Conservation (phyloP, 1,140 invertebrate species). For the Apocrypta bakeri region DNA sequence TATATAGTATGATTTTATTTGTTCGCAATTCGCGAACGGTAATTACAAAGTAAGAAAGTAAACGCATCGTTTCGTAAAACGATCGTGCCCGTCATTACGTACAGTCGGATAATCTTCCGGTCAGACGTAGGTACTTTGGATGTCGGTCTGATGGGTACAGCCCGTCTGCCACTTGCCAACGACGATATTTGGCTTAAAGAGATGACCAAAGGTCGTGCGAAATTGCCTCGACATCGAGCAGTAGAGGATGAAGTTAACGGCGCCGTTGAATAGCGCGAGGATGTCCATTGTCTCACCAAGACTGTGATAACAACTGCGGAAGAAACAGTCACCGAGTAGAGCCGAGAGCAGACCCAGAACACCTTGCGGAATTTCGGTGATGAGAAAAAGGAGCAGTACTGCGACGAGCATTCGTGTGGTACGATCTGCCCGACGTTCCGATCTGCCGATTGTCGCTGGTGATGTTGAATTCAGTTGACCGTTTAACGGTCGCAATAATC, state of each 20-base stretch:
- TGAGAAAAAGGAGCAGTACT: slow-evolving; percentile 87
- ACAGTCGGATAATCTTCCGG: too few species aligned
- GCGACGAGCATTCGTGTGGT: slow-evolving; percentile 94
- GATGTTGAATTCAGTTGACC: background rate
- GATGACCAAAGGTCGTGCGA: slow-evolving; percentile 86
- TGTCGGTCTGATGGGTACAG: slow-evolving; percentile 72
- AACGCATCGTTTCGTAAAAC: too few species aligned
- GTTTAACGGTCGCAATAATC: slow-evolving; percentile 4
- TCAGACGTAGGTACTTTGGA: slow-evolving; percentile 77
- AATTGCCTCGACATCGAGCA: slow-evolving; percentile 96
- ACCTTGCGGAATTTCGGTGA: slow-evolving; percentile 91
- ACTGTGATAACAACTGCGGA: slow-evolving; percentile 82
- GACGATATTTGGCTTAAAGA: slow-evolving; percentile 76
- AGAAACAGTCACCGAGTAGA: slow-evolving; percentile 83
- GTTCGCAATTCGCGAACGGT: too few species aligned
- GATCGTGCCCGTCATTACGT: too few species aligned
- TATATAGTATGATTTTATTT: too few species aligned
- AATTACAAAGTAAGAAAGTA: too few species aligned
- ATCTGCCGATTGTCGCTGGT: slow-evolving; percentile 72
- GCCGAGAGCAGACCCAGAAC: slow-evolving; percentile 84
- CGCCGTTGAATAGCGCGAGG: slow-evolving; percentile 91
- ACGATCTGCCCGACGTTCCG: slow-evolving; percentile 83
- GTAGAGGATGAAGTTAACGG: slow-evolving; percentile 95
- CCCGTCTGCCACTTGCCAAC: slow-evolving; percentile 70
- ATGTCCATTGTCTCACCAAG: slow-evolving; percentile 95